phyloP scores from a whole-genome alignment of 2,797 vertebrate genomes.

The Falco peregrinus region DNA sequence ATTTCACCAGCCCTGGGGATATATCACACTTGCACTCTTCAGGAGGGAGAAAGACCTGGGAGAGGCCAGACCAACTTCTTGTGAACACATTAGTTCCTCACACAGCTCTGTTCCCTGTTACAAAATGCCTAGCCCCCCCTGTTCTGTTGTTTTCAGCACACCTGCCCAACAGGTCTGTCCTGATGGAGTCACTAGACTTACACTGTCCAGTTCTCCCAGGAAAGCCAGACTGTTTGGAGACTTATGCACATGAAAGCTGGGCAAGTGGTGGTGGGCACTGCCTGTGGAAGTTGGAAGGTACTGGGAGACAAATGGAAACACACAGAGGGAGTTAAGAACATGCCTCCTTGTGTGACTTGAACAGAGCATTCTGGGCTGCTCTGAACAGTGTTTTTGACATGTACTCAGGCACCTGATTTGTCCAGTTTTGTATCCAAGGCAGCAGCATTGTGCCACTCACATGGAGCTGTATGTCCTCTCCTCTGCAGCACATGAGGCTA shows the following conservation, averaged over 20 bases:
- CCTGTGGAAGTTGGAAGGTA: neutral
- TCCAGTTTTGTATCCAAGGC: rapidly evolving
- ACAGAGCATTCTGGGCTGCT: neutral
- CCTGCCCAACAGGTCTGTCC: neutral
- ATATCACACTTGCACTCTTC: neutral
- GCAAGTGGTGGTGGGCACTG: neutral
- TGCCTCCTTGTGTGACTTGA: neutral
- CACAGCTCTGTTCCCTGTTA: neutral
- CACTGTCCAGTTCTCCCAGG: neutral
- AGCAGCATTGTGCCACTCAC: neutral
- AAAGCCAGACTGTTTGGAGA: neutral
- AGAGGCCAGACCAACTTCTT: neutral
- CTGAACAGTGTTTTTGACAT: neutral
- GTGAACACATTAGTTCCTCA: neutral
- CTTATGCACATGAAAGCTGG: neutral
- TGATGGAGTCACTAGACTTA: neutral
- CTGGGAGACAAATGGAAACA: neutral
- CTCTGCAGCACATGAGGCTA: neutral
- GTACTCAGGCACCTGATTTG: neutral
- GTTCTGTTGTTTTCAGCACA: neutral
- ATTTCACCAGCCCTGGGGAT: neutral
- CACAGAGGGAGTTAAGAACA: neutral
- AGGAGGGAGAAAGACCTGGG: neutral
- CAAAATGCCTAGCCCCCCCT: rapidly evolving
- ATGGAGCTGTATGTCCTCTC: neutral